Evolutionary conservation across 2,797 vertebrate species (phyloP).

Genomic region (Menidia menidia): DNA sequence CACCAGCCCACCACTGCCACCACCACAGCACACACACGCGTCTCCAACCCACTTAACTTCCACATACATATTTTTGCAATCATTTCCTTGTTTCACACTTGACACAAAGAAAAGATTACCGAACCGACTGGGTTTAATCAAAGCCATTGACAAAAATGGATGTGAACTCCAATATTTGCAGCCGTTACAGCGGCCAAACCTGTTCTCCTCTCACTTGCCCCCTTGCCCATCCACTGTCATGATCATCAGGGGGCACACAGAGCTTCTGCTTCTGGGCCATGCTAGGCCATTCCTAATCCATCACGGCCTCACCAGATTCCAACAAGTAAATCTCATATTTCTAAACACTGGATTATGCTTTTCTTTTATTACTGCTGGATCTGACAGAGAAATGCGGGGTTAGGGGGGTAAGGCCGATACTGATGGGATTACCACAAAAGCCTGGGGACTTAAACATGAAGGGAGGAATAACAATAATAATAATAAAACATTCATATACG

Average conservation of each 20-base stretch:
- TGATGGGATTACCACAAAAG: constrained; percentile 82
- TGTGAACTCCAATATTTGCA: constrained; percentile 1
- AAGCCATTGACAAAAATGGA: not conserved
- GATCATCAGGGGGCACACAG: constrained; percentile 51
- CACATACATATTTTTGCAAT: constrained; percentile 8
- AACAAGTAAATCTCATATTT: constrained; percentile 90
- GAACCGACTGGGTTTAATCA: not conserved
- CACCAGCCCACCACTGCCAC: too few species aligned
- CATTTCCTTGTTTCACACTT: constrained; percentile 15
- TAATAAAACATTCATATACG: constrained; percentile 44
- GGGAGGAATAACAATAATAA: constrained; percentile 71
- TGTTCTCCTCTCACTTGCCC: constrained; percentile 30
- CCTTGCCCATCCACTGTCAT: not conserved
- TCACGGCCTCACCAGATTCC: constrained; percentile 81
- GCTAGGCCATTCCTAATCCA: constrained; percentile 81
- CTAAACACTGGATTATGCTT: constrained; percentile 91
- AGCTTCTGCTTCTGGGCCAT: constrained; percentile 36
- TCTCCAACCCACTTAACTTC: constrained; percentile 5
- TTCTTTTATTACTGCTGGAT: constrained; percentile 89
- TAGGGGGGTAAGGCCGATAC: constrained; percentile 63
- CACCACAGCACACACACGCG: not conserved
- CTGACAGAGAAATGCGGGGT: constrained; percentile 56
- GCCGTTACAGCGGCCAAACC: not conserved
- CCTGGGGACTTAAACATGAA: constrained; percentile 74
- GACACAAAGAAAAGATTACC: not conserved